Evolutionary conservation across 1,140 invertebrate species (phyloP).

Genomic region (Asobara japonica): DNA sequence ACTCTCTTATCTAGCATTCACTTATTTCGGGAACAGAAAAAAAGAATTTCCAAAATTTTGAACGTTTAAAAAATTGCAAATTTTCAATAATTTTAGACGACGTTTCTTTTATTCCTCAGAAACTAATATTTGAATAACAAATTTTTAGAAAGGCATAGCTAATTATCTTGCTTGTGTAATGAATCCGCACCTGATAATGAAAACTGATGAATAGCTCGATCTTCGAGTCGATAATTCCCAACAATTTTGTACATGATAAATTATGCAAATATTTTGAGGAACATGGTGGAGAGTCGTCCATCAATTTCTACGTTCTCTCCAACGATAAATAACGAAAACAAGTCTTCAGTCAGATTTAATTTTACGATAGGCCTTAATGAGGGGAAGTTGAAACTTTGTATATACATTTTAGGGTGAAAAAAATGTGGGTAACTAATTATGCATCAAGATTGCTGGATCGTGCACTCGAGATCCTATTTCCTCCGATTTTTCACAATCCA

Average conservation of each 20-base stretch:
- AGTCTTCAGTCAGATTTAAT: not conserved
- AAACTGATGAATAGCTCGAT: not conserved
- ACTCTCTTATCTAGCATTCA: no score
- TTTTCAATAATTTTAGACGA: no score
- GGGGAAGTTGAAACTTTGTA: not conserved
- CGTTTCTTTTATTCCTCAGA: no score
- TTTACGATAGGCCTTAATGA: not conserved
- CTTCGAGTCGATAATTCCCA: not conserved
- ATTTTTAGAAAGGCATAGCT: not conserved
- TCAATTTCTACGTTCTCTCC: not conserved
- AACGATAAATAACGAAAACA: not conserved
- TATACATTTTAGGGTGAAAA: not conserved
- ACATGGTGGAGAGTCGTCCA: not conserved
- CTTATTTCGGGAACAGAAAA: no score
- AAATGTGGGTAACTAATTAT: not conserved
- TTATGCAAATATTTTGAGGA: not conserved
- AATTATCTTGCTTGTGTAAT: not conserved
- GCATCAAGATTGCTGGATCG: no score
- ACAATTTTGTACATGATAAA: not conserved
- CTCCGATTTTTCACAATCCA: no score
- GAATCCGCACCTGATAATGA: not conserved
- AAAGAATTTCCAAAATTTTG: no score
- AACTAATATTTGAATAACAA: not conserved
- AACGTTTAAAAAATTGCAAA: no score
- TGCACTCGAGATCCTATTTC: no score